Percentiles rank a stretch among this genome's conserved stretches.
Conservation (phyloP, 2,888 invertebrate genomes). For the Lapara coniferarum region DNA sequence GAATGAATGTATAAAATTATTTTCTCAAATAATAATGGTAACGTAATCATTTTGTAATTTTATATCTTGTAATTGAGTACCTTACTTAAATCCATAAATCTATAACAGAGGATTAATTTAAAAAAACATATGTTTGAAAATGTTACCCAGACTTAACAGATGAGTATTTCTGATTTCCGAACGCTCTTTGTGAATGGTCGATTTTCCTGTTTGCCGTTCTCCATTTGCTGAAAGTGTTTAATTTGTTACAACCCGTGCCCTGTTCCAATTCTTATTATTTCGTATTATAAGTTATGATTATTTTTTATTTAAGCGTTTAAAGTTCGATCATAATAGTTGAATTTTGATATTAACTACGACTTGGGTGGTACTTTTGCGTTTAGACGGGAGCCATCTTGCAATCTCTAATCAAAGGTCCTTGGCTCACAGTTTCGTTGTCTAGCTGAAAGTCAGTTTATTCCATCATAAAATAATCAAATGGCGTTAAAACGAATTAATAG, state of each 20-base stretch:
- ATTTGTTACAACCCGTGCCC: slow-evolving; percentile 70
- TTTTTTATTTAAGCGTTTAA: slow-evolving; percentile 70
- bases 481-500: slow-evolving; percentile 99
- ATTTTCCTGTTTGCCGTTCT: slow-evolving; percentile 82
- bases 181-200: slow-evolving; percentile 77
- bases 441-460: slow-evolving; percentile 90
- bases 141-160: slow-evolving; percentile 30
- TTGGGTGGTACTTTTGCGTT: slow-evolving; percentile 89
- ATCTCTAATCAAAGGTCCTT: slow-evolving; percentile 94
- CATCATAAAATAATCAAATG: slow-evolving; percentile 90
- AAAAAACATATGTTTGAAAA: background rate
- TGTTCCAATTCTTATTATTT: slow-evolving; percentile 72
- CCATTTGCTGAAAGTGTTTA: slow-evolving; percentile 76
- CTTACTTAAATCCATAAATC: slow-evolving; percentile 26
- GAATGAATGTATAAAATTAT: too few species aligned
- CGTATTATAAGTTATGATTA: slow-evolving; percentile 78
- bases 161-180: slow-evolving; percentile 54
- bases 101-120: background rate
- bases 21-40: background rate
- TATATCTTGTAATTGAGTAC: slow-evolving; percentile 25
- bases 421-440: slow-evolving; percentile 92
- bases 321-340: slow-evolving; percentile 61
- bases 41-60: background rate
- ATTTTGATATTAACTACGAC: slow-evolving; percentile 80
- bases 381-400: slow-evolving; percentile 93